Base-by-base conservation (phyloP, 2,797 vertebrate genomes). In the Eulemur albifrons region DNA sequence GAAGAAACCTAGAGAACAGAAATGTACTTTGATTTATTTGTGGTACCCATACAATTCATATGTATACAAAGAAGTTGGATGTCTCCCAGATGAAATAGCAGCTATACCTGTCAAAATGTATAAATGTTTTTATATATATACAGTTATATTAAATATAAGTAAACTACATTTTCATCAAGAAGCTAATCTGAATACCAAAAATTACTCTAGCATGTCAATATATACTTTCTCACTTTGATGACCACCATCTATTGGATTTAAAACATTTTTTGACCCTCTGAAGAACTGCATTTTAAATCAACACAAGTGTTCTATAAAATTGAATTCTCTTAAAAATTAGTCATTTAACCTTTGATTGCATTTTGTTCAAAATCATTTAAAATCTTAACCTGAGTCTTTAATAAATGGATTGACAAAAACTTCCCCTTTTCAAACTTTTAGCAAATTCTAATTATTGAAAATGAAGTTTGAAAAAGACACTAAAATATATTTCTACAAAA, bases 361-460 rank as follows among this genome's bases (percentile, higher is more conserved):
- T 88, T 96, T 80, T 92, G 12, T 87, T 94, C 65, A 94, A 92
- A 94, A 57, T 88, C 32, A 79, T 35, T 69, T 67, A 38, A 90
- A 87, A 84, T 83, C 15, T 75, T 63, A 70, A 83, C 32, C 54
- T 54, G 57, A 86, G 23, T 54, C 43, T 75, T 86, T 61, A 69
- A 75, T 35, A 75, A 70, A 18, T 61, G 3, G 6, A 54, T 30
- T 88, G 30, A 73, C n/a, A 81, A 90, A 67, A 70, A 45, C 2
- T 63, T 88, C 17, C 70, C 2, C 7, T 85, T 67, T 80, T 65
- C 40, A 94, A 93, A 40, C 1, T 61, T 70, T 84, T 18, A 65
- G 25, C 3, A 15, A 90, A 80, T 65, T 85, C 67, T 88, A 59
- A 27, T 25, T 63, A 83, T 45, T 80, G 52, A 95, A 97, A 93